These are phyloP conservation scores for Phania funesta DNA, from an alignment of 2,888 invertebrate species.

Conservation along the genomic window DNA sequence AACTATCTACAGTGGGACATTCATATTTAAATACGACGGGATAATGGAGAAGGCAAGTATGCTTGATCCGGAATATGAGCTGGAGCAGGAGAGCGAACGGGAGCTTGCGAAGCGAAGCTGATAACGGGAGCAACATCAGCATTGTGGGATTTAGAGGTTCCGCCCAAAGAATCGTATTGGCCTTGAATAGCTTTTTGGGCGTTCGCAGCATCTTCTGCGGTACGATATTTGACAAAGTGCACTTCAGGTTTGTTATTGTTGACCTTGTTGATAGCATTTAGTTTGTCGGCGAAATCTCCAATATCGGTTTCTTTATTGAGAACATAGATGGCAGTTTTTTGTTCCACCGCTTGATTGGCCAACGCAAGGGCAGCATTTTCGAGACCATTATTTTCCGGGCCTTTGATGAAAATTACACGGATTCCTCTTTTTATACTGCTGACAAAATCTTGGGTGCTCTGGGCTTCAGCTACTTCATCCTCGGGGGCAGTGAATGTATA, in stretches of 20 bases:
- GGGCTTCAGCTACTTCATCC: slow-evolving; percentile 74
- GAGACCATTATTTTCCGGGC: slow-evolving; percentile 76
- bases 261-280: slow-evolving; percentile 72
- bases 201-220: slow-evolving; percentile 76
- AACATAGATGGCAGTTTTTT: slow-evolving; percentile 76
- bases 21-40: slow-evolving; percentile 19
- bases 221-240: slow-evolving; percentile 78
- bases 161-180: slow-evolving; percentile 75
- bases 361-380: slow-evolving; percentile 74
- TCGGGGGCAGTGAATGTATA: slow-evolving; percentile 77
- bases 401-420: slow-evolving; percentile 77
- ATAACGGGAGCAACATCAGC: slow-evolving; percentile 74
- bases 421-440: slow-evolving; percentile 74
- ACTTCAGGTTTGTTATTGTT: slow-evolving; percentile 76
- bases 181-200: slow-evolving; percentile 76
- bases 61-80: slow-evolving; percentile 68
- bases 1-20: background rate
- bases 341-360: slow-evolving; percentile 74
- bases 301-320: slow-evolving; percentile 77
- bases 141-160: slow-evolving; percentile 70
- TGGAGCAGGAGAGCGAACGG: slow-evolving; percentile 60
- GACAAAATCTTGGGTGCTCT: slow-evolving; percentile 70
- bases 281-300: slow-evolving; percentile 73
- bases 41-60: slow-evolving; percentile 73
- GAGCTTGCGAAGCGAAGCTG: slow-evolving; percentile 74